Evolutionary conservation across 2,113 vertebrate genomes (phyloP).

Genomic region (Pycnonotus jocosus): DNA sequence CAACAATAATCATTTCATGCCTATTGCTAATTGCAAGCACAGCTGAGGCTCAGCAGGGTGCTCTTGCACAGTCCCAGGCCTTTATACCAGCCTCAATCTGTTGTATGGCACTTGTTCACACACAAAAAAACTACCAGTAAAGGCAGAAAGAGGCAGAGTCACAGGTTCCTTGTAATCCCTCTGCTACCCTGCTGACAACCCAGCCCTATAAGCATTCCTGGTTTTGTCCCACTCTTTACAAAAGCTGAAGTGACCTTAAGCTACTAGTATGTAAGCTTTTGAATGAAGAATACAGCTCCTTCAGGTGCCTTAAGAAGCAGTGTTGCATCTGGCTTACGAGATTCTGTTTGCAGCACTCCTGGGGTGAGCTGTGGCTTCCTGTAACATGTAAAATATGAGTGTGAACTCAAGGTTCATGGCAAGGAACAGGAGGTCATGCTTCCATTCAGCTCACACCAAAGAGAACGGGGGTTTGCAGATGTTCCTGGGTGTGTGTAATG

Average conservation of each 20-base stretch:
- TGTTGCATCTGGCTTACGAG: slow-evolving; percentile 85
- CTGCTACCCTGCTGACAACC: slow-evolving; percentile 86
- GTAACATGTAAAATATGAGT: slow-evolving; percentile 95
- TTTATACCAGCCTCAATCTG: slow-evolving; percentile 87
- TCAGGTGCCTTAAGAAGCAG: slow-evolving; percentile 84
- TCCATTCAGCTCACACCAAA: slow-evolving; percentile 82
- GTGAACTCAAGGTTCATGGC: slow-evolving; percentile 89
- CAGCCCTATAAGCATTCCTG: slow-evolving; percentile 91
- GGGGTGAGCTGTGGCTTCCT: slow-evolving; percentile 88
- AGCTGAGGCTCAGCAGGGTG: slow-evolving; percentile 97
- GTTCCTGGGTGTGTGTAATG: slow-evolving; percentile 86
- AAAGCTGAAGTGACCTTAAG: slow-evolving; percentile 85
- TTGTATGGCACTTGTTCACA: slow-evolving; percentile 86
- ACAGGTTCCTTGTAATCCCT: slow-evolving; percentile 99
- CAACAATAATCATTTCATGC: slow-evolving; percentile 98
- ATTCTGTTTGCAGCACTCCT: slow-evolving; percentile 91
- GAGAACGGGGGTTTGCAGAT: slow-evolving; percentile 86
- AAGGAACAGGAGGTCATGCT: slow-evolving; percentile 96
- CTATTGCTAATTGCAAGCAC: slow-evolving; percentile 99
- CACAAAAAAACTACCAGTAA: slow-evolving; percentile 86
- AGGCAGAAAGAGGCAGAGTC: slow-evolving; percentile 99
- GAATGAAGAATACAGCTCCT: slow-evolving; percentile 76
- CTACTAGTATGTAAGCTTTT: slow-evolving; percentile 81
- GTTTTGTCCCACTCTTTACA: slow-evolving; percentile 87
- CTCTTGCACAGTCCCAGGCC: slow-evolving; percentile 88